Evolutionary conservation across 2,113 vertebrate species (phyloP), one percentile per base, ranked within the genome.

Genomic region (Planiliza haematocheilus): DNA sequence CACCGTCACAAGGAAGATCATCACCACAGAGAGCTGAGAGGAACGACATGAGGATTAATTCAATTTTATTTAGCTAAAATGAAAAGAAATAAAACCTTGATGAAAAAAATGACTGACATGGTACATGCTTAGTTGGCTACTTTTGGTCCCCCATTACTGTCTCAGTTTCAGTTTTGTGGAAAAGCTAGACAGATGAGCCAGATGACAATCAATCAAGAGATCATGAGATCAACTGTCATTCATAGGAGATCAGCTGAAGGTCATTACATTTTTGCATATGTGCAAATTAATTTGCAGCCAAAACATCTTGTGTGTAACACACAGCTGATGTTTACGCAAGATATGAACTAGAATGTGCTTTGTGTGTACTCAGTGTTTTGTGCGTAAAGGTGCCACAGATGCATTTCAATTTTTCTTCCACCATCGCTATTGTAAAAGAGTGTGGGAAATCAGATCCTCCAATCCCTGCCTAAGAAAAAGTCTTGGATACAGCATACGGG

Each of bases 1-100:
- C 68, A 95, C 93, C 0, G 95, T 95, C 71, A 95, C 93, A 87
- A 95, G 84, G 88, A 95, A 96, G 65, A 95, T 94, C 81, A 94
- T 92, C 71, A 95, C 93, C 64, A 94, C 87, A 17, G 87, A 95
- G 45, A 94, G 91, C 94, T 95, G 87, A 30, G 58, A 51, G 24
- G 21, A 62, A 17, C 51, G 4, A 66, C 5, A 4, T 34, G 18
- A 10, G 18, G 20, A 45, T n/a, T 16, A 2, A n/a, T n/a, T n/a
- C n/a, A n/a, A n/a, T n/a, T n/a, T 3, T 20, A 20, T 7, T 18
- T 9, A 8, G 7, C 1, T 10, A 20, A 64, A 12, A 45, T 17
- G 10, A 7, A 17, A n/a, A 36, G 7, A 37, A 16, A 36, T 37
- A 37, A 37, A 14, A 37, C 52, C 46, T 7, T 51, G 49, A 24